Percentiles rank a stretch among this genome's conserved stretches.
These are phyloP conservation scores for Hypomecis punctinalis DNA, from an alignment of 2,888 invertebrate species.

Conservation along the genomic window DNA sequence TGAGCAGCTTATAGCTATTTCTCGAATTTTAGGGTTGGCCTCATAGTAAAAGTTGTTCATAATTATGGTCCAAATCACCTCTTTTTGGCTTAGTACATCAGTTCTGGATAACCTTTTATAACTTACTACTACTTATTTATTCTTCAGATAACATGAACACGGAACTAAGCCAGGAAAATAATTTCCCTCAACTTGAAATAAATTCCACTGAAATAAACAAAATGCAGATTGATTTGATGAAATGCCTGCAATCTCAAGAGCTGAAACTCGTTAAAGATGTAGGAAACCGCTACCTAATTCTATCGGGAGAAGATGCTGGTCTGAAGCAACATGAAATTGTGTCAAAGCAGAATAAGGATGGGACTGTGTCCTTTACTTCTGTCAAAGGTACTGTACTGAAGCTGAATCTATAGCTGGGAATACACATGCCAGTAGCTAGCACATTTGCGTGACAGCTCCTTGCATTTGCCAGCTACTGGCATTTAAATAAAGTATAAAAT, in stretches of 20 bases:
- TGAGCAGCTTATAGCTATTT: too few species aligned
- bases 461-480: too few species aligned
- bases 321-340: slow-evolving; percentile 59
- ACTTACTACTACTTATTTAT: neutral
- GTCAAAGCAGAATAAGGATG: slow-evolving; percentile 76
- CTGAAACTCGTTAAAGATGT: slow-evolving; percentile 63
- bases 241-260: slow-evolving; percentile 61
- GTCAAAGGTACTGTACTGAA: slow-evolving; percentile 57
- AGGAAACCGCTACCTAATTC: slow-evolving; percentile 66
- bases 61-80: too few species aligned
- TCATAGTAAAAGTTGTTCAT: too few species aligned
- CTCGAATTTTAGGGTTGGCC: too few species aligned
- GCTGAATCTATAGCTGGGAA: too few species aligned
- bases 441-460: too few species aligned
- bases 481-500: too few species aligned
- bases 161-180: slow-evolving; percentile 17
- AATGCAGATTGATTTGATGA: slow-evolving; percentile 67
- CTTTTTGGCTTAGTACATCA: too few species aligned
- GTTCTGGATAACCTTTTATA: neutral
- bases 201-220: slow-evolving; percentile 53
- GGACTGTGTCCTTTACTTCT: slow-evolving; percentile 72
- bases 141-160: slow-evolving; percentile 22
- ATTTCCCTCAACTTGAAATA: slow-evolving; percentile 37
- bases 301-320: slow-evolving; percentile 56
- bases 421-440: too few species aligned